Conservation (phyloP, 2,888 invertebrate genomes). For the Ceraclea dissimilis region DNA sequence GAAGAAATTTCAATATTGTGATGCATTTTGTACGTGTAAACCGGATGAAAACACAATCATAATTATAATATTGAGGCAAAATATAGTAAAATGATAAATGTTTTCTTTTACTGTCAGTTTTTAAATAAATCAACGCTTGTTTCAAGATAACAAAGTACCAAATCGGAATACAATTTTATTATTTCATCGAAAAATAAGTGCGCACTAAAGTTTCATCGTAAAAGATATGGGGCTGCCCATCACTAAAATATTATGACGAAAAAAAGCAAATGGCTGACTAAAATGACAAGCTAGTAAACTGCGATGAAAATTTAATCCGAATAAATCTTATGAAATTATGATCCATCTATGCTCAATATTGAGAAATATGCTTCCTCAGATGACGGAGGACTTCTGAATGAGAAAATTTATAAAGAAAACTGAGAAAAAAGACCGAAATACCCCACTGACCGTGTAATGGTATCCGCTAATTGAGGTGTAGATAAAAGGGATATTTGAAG, state of each 20-base stretch:
- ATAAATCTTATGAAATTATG: conserved; percentile 54
- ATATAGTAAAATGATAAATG: too few relatives aligned
- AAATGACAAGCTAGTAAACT: conserved; percentile 40
- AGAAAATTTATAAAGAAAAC: background rate
- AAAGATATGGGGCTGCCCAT: background rate
- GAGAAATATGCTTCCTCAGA: conserved; percentile 43
- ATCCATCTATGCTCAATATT: conserved; percentile 51
- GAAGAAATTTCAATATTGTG: too few relatives aligned
- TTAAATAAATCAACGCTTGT: too few relatives aligned
- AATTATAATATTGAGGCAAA: too few relatives aligned
- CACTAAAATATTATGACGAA: background rate
- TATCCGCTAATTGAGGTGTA: background rate
- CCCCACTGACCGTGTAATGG: background rate
- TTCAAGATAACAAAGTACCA: too few relatives aligned
- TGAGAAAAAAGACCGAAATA: background rate
- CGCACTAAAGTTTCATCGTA: too few relatives aligned
- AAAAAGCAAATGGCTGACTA: conserved; percentile 51
- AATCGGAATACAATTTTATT: too few relatives aligned
- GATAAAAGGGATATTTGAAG: background rate
- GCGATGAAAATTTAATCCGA: conserved; percentile 37
- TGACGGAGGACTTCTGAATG: conserved; percentile 4
- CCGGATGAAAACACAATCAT: too few relatives aligned
- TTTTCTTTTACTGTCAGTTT: too few relatives aligned
- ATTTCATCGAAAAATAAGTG: too few relatives aligned
- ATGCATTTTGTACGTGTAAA: too few relatives aligned